A percentile compares a stretch with the other conserved stretches of the same genome.
phyloP scores from a whole-genome alignment of 2,113 vertebrate species.

The Hiodon tergisus region DNA sequence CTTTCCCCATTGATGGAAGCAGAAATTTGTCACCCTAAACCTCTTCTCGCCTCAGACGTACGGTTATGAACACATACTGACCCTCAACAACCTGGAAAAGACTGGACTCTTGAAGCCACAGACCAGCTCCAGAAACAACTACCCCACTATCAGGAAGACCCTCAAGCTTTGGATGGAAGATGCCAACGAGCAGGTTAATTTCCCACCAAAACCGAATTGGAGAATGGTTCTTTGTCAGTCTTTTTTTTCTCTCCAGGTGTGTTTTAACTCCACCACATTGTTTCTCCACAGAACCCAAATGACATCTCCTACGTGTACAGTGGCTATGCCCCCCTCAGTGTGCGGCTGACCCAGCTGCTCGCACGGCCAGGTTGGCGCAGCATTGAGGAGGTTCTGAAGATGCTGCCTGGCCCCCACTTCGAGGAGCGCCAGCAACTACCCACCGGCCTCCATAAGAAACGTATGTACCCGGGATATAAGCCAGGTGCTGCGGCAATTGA shows the following conservation, averaged over 20 bases:
- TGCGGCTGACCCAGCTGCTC: slow-evolving; percentile 86
- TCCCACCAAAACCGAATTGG: too few species aligned
- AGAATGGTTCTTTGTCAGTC: too few species aligned
- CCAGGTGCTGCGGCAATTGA: not conserved
- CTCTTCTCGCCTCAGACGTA: slow-evolving; percentile 71
- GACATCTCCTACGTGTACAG: slow-evolving; percentile 98
- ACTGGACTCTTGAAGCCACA: slow-evolving; percentile 81
- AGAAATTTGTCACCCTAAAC: too few species aligned
- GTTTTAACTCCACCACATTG: not conserved
- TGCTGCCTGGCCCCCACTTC: slow-evolving; percentile 92
- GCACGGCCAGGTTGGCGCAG: slow-evolving; percentile 92
- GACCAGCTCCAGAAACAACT: slow-evolving; percentile 79
- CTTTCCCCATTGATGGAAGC: not conserved
- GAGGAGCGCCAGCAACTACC: slow-evolving; percentile 92
- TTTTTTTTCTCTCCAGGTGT: not conserved
- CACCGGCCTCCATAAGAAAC: slow-evolving; percentile 73
- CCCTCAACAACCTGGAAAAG: slow-evolving; percentile 89
- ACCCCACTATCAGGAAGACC: slow-evolving; percentile 92
- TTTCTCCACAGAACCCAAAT: slow-evolving; percentile 76
- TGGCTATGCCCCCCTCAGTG: slow-evolving; percentile 88
- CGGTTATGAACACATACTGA: slow-evolving; percentile 88
- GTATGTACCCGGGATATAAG: slow-evolving; percentile 40
- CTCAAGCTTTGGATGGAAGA: slow-evolving; percentile 97
- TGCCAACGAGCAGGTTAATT: slow-evolving; percentile 83
- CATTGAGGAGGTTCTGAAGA: slow-evolving; percentile 94